Conservation (phyloP, 2,113 vertebrate species). For the Sakesphorus luctuosus region DNA sequence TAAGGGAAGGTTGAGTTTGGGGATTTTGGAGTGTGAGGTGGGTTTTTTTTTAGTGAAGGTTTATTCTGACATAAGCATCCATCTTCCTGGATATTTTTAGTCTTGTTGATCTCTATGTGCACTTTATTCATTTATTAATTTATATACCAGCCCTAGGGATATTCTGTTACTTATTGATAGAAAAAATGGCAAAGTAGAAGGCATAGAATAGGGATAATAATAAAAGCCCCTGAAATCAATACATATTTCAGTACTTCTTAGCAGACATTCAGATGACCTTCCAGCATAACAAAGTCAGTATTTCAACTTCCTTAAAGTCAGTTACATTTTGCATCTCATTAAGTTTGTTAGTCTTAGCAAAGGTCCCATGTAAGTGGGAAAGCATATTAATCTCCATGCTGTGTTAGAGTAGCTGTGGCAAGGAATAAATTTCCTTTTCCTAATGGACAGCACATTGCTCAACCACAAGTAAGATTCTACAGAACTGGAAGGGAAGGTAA, state of each 20-base stretch:
- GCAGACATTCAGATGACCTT: conserved; percentile 14
- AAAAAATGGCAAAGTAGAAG: background rate
- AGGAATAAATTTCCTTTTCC: background rate
- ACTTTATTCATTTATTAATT: background rate
- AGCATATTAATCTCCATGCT: background rate
- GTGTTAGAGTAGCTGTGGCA: background rate
- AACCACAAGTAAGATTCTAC: background rate
- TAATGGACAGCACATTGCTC: background rate
- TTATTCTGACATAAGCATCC: background rate
- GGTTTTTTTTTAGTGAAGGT: background rate
- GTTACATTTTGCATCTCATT: background rate
- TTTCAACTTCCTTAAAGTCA: conserved; percentile 1
- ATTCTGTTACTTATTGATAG: background rate
- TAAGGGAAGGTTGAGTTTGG: background rate
- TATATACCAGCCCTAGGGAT: background rate
- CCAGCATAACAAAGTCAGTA: background rate
- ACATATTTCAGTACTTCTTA: background rate
- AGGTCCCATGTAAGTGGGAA: background rate
- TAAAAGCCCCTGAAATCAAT: background rate
- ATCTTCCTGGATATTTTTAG: background rate
- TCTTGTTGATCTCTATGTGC: rapidly evolving
- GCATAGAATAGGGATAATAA: background rate
- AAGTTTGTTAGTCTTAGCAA: background rate
- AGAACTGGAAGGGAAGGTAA: background rate
- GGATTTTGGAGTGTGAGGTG: background rate